These are phyloP conservation scores for Drosophila nigromelanica DNA, from an alignment of 1,140 invertebrate genomes.

Conservation along the genomic window DNA sequence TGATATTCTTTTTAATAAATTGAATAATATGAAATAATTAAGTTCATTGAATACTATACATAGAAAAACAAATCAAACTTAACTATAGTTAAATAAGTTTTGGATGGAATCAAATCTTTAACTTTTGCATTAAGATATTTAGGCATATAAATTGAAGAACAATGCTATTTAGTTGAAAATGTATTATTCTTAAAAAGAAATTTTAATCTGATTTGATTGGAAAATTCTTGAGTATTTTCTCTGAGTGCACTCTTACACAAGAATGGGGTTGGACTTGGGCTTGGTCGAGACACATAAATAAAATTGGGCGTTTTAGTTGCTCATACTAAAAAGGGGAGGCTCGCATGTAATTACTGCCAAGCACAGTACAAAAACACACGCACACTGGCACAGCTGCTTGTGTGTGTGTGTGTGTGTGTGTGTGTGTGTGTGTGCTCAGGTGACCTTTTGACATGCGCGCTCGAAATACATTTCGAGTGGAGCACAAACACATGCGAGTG, in stretches of 20 bases:
- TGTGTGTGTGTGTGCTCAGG: neutral
- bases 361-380: constrained; percentile 29
- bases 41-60: too few relatives aligned
- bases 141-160: too few relatives aligned
- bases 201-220: too few relatives aligned
- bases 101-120: too few relatives aligned
- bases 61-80: too few relatives aligned
- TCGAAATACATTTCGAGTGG: constrained; percentile 78
- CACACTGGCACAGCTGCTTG: constrained; percentile 1
- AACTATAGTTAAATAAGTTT: too few relatives aligned
- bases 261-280: constrained; percentile 21
- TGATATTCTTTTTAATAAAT: too few relatives aligned
- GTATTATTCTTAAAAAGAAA: too few relatives aligned
- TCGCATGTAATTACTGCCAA: constrained; percentile 67
- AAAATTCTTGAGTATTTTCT: neutral
- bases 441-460: constrained; percentile 80
- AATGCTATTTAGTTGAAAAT: too few relatives aligned
- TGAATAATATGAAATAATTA: too few relatives aligned
- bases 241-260: neutral
- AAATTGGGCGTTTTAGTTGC: constrained; percentile 66
- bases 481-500: constrained; percentile 51
- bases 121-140: too few relatives aligned
- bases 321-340: constrained; percentile 75
- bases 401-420: too few relatives aligned
- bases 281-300: constrained; percentile 69